Percentiles rank a stretch among this genome's conserved stretches.
phyloP scores from a whole-genome alignment of 2,113 vertebrate species.

The Aythya baeri region DNA sequence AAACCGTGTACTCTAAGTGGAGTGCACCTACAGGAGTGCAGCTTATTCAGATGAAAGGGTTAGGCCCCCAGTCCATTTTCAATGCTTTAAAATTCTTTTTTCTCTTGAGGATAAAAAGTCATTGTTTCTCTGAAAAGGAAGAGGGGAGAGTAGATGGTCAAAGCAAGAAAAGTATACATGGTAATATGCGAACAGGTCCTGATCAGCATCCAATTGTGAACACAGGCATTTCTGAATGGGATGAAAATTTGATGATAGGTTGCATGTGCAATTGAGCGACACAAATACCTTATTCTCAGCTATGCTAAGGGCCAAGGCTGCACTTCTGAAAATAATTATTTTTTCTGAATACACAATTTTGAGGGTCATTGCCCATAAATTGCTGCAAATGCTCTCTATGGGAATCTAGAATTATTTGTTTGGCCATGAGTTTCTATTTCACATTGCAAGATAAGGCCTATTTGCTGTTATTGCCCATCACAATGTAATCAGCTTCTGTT shows the following conservation, averaged over 20 bases:
- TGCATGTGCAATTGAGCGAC: slow-evolving; percentile 44
- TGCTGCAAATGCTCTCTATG: slow-evolving; percentile 32
- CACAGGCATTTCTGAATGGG: not conserved
- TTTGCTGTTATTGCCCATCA: slow-evolving; percentile 67
- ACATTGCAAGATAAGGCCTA: slow-evolving; percentile 48
- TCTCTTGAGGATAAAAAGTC: not conserved
- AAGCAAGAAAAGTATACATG: not conserved
- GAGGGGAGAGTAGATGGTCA: not conserved
- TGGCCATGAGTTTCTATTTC: slow-evolving; percentile 56
- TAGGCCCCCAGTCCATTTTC: not conserved
- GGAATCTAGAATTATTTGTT: slow-evolving; percentile 52
- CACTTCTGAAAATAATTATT: slow-evolving; percentile 40
- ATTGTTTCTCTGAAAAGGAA: not conserved
- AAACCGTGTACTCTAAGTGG: not conserved
- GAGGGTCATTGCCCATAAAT: slow-evolving; percentile 67
- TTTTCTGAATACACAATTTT: slow-evolving; percentile 55
- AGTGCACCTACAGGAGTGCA: not conserved
- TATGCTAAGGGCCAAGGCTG: not conserved
- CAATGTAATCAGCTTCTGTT: slow-evolving; percentile 64
- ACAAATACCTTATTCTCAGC: slow-evolving; percentile 45
- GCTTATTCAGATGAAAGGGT: not conserved
- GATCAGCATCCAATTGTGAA: not conserved
- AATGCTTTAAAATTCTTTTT: not conserved
- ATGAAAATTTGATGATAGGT: slow-evolving; percentile 10
- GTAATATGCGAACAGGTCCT: not conserved